Percentiles rank a stretch among this genome's conserved stretches.
These are phyloP conservation scores for Drosophila greeni DNA, from an alignment of 2,888 invertebrate species.

Conservation along the genomic window DNA sequence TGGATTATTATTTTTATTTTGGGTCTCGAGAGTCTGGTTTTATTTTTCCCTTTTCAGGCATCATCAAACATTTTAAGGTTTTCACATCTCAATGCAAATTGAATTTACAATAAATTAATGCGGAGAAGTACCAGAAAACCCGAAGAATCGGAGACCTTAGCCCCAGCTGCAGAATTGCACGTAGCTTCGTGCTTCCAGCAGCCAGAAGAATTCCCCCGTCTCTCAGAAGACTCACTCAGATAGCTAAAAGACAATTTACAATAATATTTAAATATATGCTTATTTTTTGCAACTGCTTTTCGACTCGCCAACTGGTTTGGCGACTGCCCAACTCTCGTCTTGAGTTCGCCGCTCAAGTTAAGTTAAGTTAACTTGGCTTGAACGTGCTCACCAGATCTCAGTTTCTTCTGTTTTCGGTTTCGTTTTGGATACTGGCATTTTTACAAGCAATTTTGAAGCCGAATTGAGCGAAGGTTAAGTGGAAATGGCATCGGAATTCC, in stretches of 20 bases:
- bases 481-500: slow-evolving; percentile 30
- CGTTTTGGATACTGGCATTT: slow-evolving; percentile 14
- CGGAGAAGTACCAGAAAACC: background rate
- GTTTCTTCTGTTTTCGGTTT: slow-evolving; percentile 23
- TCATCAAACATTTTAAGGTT: slow-evolving; percentile 42
- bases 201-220: slow-evolving; percentile 13
- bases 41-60: slow-evolving; percentile 52
- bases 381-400: slow-evolving; percentile 29
- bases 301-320: slow-evolving; percentile 41
- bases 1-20: slow-evolving; percentile 18
- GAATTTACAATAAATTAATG: slow-evolving; percentile 29
- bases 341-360: slow-evolving; percentile 9
- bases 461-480: slow-evolving; percentile 35
- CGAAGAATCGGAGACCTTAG: background rate
- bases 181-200: slow-evolving; percentile 22
- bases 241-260: slow-evolving; percentile 37
- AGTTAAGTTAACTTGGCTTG: slow-evolving; percentile 14
- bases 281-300: slow-evolving; percentile 40
- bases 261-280: slow-evolving; percentile 41
- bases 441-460: slow-evolving; percentile 11
- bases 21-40: background rate
- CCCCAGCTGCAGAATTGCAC: slow-evolving; percentile 33
- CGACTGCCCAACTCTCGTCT: slow-evolving; percentile 30
- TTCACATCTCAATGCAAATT: slow-evolving; percentile 44
- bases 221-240: slow-evolving; percentile 14